Evolutionary conservation across 2,888 invertebrate species (phyloP), one percentile per base, ranked within the genome.

Genomic region (Patella pellucida): DNA sequence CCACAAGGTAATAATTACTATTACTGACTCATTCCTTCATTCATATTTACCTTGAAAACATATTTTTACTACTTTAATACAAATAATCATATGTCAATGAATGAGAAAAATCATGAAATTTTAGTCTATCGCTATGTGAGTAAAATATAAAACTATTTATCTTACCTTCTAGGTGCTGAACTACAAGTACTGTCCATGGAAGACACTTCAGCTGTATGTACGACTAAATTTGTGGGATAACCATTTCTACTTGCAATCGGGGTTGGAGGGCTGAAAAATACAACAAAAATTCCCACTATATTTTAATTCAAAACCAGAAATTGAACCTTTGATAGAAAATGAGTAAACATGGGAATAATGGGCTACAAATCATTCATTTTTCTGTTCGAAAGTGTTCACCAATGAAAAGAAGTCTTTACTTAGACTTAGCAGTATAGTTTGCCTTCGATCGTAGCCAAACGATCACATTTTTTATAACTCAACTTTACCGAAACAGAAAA

Each of bases 181-280:
- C 86, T 84, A 62, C 62, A 62, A 62, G 62, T 62, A 74, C 89
- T 89, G 75, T 90, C 89, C 73, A 89, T 76, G 54, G 89, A 89
- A 52, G 95, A 95, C 80, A 95, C 94, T 91, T 96, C 95, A 85
- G 95, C 95, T 81, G 94, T 94, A 1, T 91, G 85, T 76, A 81
- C 80, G 68, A 78, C 73, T 52, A 73, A 96, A 96, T 72, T 79
- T 50, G 86, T 85, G 23, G 96, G 95, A 92, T 97, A 97, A 54
- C 97, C 97, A 92, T 97, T 97, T 92, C 97, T 97, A 23, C 95
- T 95, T 79, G 96, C 96, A 89, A 97, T 94, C 67, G 97, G 97
- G 51, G 97, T 97, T 52, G 97, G 97, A 76, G 97, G 97, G 86
- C 96, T 96, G 91, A 27, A 83, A 83, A 23, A 72, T 9, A 41